Conservation (phyloP, 2,888 invertebrate genomes). For the Hesperia comma region DNA sequence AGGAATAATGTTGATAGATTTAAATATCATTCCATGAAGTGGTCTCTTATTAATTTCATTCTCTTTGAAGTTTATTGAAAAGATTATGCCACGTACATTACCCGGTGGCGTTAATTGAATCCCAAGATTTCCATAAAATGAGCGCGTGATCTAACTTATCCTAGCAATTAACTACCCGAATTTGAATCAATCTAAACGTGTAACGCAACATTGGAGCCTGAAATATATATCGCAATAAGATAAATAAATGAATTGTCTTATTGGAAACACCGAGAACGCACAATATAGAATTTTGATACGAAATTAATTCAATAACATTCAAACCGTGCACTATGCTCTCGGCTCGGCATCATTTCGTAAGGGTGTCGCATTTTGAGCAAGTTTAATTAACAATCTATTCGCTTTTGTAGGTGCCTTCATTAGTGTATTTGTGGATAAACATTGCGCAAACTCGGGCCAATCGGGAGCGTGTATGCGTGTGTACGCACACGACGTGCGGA, state of each 20-base stretch:
- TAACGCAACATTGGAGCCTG: slow-evolving; percentile 49
- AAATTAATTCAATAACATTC: slow-evolving; percentile 82
- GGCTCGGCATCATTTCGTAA: slow-evolving; percentile 77
- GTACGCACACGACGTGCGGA: slow-evolving; percentile 46
- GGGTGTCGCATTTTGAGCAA: slow-evolving; percentile 84
- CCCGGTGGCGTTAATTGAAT: slow-evolving; percentile 24
- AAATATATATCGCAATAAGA: slow-evolving; percentile 53
- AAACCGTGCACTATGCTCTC: slow-evolving; percentile 79
- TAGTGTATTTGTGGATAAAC: slow-evolving; percentile 84
- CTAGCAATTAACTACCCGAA: slow-evolving; percentile 32
- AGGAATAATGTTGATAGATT: not conserved
- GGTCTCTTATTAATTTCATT: slow-evolving; percentile 5
- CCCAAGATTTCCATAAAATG: slow-evolving; percentile 35
- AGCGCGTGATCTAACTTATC: slow-evolving; percentile 34
- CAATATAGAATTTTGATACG: slow-evolving; percentile 81
- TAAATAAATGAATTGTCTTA: slow-evolving; percentile 70
- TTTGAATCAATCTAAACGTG: slow-evolving; percentile 46
- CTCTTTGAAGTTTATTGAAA: slow-evolving; percentile 18
- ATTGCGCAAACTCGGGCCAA: slow-evolving; percentile 72
- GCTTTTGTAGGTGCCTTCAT: slow-evolving; percentile 84
- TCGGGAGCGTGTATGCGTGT: slow-evolving; percentile 62
- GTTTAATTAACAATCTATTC: slow-evolving; percentile 84
- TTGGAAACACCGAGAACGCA: slow-evolving; percentile 73
- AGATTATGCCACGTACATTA: slow-evolving; percentile 20
- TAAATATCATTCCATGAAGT: not conserved